These are phyloP conservation scores for Centruroides sculpturatus DNA, from an alignment of 1,140 invertebrate genomes.

Conservation along the genomic window DNA sequence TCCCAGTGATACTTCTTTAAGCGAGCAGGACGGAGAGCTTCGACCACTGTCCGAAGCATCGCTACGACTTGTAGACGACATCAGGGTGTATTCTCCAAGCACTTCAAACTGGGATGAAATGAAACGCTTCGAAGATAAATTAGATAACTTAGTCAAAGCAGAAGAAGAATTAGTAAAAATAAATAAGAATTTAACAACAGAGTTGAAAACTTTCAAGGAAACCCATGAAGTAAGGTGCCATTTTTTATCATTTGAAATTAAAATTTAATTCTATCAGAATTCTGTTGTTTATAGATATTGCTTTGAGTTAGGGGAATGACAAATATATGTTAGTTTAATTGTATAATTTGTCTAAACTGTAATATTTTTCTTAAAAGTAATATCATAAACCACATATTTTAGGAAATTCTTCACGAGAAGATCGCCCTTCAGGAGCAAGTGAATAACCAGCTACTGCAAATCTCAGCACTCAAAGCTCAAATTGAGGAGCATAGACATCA, in stretches of 20 bases:
- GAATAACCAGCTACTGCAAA: conserved; percentile 5
- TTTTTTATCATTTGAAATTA: no score
- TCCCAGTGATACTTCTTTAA: conserved; percentile 3
- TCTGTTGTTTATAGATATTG: no score
- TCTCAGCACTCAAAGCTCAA: conserved; percentile 5
- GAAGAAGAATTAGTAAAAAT: conserved; percentile 11
- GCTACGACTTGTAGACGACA: conserved; percentile 5
- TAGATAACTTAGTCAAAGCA: conserved; percentile 2
- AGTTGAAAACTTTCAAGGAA: conserved; percentile 2
- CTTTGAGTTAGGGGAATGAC: no score
- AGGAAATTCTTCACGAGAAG: conserved; percentile 9
- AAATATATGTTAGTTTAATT: no score
- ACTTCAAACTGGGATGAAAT: conserved; percentile 14
- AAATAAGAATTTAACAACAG: conserved; percentile 4
- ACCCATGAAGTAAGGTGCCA: no score
- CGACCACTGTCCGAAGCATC: no score
- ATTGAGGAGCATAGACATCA: conserved; percentile 11
- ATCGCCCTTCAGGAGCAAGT: conserved; percentile 8
- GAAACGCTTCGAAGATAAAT: conserved; percentile 9
- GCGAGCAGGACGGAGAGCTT: neutral
- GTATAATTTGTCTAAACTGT: no score
- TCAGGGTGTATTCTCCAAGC: conserved; percentile 7
- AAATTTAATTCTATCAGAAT: no score
- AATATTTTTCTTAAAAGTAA: no score
- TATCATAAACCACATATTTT: neutral